A percentile compares a stretch with the other conserved stretches of the same genome.
Evolutionary conservation across 2,797 vertebrate genomes (phyloP).

Genomic region (Hyperoplus immaculatus): DNA sequence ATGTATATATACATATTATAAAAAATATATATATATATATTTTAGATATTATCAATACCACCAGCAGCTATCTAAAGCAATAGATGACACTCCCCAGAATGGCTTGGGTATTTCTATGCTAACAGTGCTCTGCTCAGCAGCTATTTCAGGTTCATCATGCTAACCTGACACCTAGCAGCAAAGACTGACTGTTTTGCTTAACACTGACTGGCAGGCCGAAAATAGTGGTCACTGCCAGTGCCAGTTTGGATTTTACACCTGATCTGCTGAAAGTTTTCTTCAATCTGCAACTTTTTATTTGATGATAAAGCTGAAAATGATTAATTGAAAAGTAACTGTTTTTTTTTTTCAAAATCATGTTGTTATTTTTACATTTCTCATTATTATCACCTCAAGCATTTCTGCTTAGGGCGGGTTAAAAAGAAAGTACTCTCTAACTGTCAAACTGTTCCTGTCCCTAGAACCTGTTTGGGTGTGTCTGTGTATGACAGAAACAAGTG

Average conservation of each 20-base stretch:
- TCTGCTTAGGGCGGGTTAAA: neutral
- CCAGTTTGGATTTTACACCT: slow-evolving; percentile 3
- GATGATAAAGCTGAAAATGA: neutral
- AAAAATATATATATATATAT: neutral
- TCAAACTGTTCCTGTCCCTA: neutral
- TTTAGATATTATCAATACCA: neutral
- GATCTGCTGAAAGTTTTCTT: neutral
- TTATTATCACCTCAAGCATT: neutral
- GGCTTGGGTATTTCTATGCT: slow-evolving; percentile 44
- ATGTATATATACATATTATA: too few relatives aligned
- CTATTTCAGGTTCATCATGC: slow-evolving; percentile 67
- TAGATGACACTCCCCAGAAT: slow-evolving; percentile 16
- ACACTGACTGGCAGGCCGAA: slow-evolving; percentile 51
- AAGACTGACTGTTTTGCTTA: slow-evolving; percentile 52
- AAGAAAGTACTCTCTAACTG: slow-evolving; percentile 5
- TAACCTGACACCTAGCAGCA: slow-evolving; percentile 70
- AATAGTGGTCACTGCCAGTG: slow-evolving; percentile 40
- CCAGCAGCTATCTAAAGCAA: neutral
- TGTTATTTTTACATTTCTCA: too few relatives aligned
- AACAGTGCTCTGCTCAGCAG: slow-evolving; percentile 45
- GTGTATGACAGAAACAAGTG: neutral
- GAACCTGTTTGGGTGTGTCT: slow-evolving; percentile 44
- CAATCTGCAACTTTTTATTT: neutral
- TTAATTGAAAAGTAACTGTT: neutral
- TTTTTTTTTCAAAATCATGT: too few relatives aligned